Evolutionary conservation across 2,113 vertebrate genomes (phyloP), one percentile per base, ranked within the genome.

Genomic region (Scytalopus superciliaris): DNA sequence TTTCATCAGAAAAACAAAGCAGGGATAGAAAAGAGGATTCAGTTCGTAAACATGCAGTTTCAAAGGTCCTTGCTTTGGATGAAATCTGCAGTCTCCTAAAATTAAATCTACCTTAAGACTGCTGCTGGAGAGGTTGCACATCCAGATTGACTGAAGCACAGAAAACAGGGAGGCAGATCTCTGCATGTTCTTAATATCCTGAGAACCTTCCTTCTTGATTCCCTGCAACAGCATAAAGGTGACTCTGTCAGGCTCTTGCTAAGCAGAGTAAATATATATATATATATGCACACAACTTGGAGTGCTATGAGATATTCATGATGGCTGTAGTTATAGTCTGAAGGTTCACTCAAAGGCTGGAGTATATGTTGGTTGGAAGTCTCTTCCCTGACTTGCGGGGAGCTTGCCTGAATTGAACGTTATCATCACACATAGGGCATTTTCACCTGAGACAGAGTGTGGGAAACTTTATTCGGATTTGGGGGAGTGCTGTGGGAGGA

Each of bases 1-100:
- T 96, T 97, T 96, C 90, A 97, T 90, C 93, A 96, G 94, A 86
- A 97, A 78, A 97, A 33, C 44, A 75, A 89, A 97, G 77, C 66
- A 74, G 68, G 74, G 96, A 90, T 89, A 94, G 84, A 97, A 97
- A 97, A 95, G 59, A 96, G 76, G 66, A 89, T 95, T 93, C 85
- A 76, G 85, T 74, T 96, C n/a, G 55, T 66, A 93, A 97, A 95
- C 40, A 85, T 94, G 82, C 66, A 93, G 47, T 83, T 97, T 97
- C 88, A 94, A 95, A 96, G 89, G 87, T 95, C 84, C 76, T 97
- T 90, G 80, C 66, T 96, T 93, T 93, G 94, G 78, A 89, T 91
- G 87, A 96, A 96, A 97, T 57, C n/a, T 70, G 47, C 63, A 64
- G 70, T 90, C 49, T 96, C 57, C 84, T 94, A 78, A 76, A 80